phyloP scores from a whole-genome alignment of 92 coral and sea anemone genomes.

The Nematostella vectensis region DNA sequence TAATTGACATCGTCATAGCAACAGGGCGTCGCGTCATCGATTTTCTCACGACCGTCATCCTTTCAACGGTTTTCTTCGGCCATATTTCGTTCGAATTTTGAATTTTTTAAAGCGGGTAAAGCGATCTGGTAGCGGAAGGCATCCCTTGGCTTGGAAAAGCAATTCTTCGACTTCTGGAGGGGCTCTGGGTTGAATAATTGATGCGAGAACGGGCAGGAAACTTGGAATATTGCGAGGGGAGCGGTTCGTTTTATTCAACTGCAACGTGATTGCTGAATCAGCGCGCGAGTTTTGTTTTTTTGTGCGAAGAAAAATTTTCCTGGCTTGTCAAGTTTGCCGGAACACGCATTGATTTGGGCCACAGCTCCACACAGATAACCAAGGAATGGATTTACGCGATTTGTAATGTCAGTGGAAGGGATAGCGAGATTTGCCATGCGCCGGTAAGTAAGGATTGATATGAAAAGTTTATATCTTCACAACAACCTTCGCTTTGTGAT shows the following conservation, averaged over 20 bases:
- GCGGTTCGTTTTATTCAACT: constrained; percentile 84
- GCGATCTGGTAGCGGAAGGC: constrained; percentile 67
- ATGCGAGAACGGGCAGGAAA: constrained; percentile 71
- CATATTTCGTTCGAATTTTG: constrained; percentile 99
- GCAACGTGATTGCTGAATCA: constrained; percentile 98
- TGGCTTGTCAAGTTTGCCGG: constrained; percentile 56
- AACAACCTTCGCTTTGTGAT: constrained; percentile 53
- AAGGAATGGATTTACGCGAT: constrained; percentile 58
- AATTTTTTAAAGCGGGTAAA: constrained; percentile 94
- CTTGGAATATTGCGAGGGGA: constrained; percentile 82
- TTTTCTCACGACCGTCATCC: constrained; percentile 87
- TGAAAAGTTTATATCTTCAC: constrained; percentile 59
- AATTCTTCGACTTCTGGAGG: constrained; percentile 49
- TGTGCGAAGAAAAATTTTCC: constrained; percentile 82
- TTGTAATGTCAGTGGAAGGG: constrained; percentile 51
- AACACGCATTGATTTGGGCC: constrained; percentile 56
- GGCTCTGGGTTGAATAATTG: constrained; percentile 73
- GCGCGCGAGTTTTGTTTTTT: constrained; percentile 99
- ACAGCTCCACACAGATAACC: constrained; percentile 25
- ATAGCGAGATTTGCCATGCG: constrained; percentile 53
- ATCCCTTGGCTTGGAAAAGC: constrained; percentile 35
- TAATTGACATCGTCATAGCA: constrained; percentile 86
- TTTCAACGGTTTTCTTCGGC: constrained; percentile 98
- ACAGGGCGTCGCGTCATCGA: constrained; percentile 99
- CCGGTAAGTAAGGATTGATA: constrained; percentile 81